Conservation (phyloP, 2,113 vertebrate species). For the Labeo catla region DNA sequence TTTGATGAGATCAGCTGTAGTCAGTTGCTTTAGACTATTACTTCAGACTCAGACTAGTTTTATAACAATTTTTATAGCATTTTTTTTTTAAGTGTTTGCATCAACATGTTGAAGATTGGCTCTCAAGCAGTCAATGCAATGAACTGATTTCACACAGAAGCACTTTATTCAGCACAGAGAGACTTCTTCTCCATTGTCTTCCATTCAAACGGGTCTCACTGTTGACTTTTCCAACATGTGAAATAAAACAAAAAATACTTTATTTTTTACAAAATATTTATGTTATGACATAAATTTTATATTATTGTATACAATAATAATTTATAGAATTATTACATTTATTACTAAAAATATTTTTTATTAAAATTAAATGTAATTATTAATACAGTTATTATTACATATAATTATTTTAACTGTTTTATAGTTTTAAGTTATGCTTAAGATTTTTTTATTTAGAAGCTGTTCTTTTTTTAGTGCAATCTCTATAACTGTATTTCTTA, state of each 20-base stretch:
- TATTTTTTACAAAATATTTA: not conserved
- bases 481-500: not conserved
- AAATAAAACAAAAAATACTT: too few relatives aligned
- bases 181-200: not conserved
- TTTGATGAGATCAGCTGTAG: not conserved
- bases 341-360: not conserved
- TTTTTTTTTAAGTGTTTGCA: not conserved
- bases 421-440: not conserved
- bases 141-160: not conserved
- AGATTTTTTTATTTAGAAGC: not conserved
- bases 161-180: too few relatives aligned
- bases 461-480: not conserved
- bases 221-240: not conserved
- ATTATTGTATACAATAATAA: not conserved
- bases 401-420: too few relatives aligned
- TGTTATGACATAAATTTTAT: too few relatives aligned
- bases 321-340: not conserved
- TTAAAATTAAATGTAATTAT: too few relatives aligned
- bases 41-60: too few relatives aligned
- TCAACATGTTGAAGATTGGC: not conserved
- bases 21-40: not conserved
- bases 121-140: not conserved
- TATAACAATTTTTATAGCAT: not conserved
- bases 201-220: not conserved
- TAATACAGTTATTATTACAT: too few relatives aligned